Evolutionary conservation across 1,140 invertebrate genomes (phyloP).

Genomic region (Dryas iulia): DNA sequence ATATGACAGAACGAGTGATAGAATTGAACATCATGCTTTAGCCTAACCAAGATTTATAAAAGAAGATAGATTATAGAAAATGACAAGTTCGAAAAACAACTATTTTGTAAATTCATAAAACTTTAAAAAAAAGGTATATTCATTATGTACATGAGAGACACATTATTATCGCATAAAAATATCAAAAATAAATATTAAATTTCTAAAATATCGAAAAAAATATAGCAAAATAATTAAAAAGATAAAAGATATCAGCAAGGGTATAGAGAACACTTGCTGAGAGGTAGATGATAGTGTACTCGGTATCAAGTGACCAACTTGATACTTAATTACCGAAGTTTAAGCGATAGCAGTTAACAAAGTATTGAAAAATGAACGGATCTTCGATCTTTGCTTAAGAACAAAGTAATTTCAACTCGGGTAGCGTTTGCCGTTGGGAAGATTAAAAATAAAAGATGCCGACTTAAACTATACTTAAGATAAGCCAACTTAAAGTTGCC

Average conservation of each 20-base stretch:
- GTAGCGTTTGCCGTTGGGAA: constrained; percentile 59
- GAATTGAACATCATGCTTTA: too few species aligned
- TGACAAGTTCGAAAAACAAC: too few species aligned
- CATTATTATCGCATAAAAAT: too few species aligned
- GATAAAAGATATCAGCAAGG: background rate
- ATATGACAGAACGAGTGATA: too few species aligned
- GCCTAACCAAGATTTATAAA: too few species aligned
- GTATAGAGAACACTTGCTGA: constrained; percentile 6
- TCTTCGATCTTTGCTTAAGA: constrained; percentile 72
- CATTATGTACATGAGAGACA: too few species aligned
- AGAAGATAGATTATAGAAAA: too few species aligned
- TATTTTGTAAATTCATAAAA: too few species aligned
- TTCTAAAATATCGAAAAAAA: too few species aligned
- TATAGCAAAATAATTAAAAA: too few species aligned
- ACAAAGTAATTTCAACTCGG: constrained; percentile 72
- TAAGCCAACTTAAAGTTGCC: constrained; percentile 63
- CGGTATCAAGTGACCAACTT: constrained; percentile 31
- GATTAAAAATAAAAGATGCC: constrained; percentile 74
- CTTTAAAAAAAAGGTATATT: too few species aligned
- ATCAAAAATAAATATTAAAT: too few species aligned
- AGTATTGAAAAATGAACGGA: constrained; percentile 76
- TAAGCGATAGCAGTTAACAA: constrained; percentile 53
- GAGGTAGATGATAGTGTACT: constrained; percentile 27
- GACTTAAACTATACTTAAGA: constrained; percentile 72
- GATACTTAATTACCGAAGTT: constrained; percentile 62